phyloP scores from a whole-genome alignment of 2,113 vertebrate species.

The Rhinogobius similis region DNA sequence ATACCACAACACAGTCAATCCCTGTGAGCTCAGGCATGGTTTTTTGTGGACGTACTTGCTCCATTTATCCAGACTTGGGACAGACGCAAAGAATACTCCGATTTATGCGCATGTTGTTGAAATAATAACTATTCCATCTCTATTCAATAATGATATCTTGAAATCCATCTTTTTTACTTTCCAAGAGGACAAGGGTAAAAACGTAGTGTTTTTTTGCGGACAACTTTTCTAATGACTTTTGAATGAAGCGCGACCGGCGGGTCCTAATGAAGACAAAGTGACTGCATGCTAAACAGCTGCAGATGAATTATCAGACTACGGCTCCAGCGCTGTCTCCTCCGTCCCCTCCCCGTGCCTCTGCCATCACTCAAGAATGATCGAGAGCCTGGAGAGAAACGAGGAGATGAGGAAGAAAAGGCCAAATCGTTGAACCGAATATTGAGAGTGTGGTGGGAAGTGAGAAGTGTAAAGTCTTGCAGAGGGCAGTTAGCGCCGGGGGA shows the following conservation, averaged over 20 bases:
- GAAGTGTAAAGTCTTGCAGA: constrained; percentile 35
- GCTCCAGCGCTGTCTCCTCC: constrained; percentile 34
- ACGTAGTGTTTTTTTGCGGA: constrained; percentile 20
- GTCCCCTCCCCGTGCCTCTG: constrained; percentile 24
- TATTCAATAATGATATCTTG: constrained; percentile 31
- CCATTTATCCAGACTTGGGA: neutral
- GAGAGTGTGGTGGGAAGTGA: constrained; percentile 24
- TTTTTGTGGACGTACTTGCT: neutral
- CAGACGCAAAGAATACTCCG: too few species aligned
- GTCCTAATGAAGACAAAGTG: constrained; percentile 72
- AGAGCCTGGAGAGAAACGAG: constrained; percentile 7
- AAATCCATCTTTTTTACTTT: constrained; percentile 9
- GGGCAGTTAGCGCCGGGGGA: constrained; percentile 19
- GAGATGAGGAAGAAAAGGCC: constrained; percentile 14
- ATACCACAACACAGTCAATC: too few species aligned
- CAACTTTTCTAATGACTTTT: constrained; percentile 56
- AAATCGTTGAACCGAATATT: constrained; percentile 27
- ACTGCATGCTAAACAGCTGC: constrained; percentile 60
- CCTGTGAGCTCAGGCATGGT: too few species aligned
- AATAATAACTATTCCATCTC: too few species aligned
- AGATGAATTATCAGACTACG: constrained; percentile 70
- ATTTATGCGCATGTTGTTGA: too few species aligned
- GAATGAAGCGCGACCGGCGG: constrained; percentile 48
- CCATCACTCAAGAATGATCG: constrained; percentile 45
- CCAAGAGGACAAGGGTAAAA: constrained; percentile 15